These are phyloP conservation scores for Diplodus puntazzo DNA, from an alignment of 2,797 vertebrate genomes.

Conservation along the genomic window DNA sequence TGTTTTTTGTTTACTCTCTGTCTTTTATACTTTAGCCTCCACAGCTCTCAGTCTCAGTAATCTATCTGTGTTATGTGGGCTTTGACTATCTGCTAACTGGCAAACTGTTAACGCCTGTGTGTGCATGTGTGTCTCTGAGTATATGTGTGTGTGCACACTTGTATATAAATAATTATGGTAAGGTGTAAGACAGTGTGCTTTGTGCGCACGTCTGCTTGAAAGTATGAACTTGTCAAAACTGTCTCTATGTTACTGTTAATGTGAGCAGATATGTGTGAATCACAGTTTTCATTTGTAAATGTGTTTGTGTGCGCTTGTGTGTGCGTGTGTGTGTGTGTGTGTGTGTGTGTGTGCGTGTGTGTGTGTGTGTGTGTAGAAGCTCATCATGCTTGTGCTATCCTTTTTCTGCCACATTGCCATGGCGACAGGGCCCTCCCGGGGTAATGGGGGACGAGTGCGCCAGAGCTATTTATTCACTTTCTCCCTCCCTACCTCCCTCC, in stretches of 20 bases:
- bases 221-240: slow-evolving; percentile 64
- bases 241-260: slow-evolving; percentile 57
- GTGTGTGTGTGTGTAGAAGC: slow-evolving; percentile 65
- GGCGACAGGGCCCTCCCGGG: slow-evolving; percentile 86
- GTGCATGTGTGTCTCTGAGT: not conserved
- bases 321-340: too few species aligned
- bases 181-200: slow-evolving; percentile 54
- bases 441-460: slow-evolving; percentile 86
- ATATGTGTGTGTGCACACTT: slow-evolving; percentile 16
- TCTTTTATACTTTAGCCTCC: slow-evolving; percentile 33
- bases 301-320: slow-evolving; percentile 52
- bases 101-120: slow-evolving; percentile 44
- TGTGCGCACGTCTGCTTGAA: slow-evolving; percentile 41
- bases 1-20: slow-evolving; percentile 42
- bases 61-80: slow-evolving; percentile 38
- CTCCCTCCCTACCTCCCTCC: slow-evolving; percentile 64
- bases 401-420: slow-evolving; percentile 88
- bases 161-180: slow-evolving; percentile 48
- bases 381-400: slow-evolving; percentile 84
- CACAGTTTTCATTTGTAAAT: slow-evolving; percentile 67
- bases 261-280: slow-evolving; percentile 64
- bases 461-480: slow-evolving; percentile 83
- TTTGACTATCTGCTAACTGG: slow-evolving; percentile 51
- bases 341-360: not conserved
- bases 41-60: slow-evolving; percentile 30